Base-by-base conservation (phyloP, 2,113 vertebrate genomes). In the Martes martes region DNA sequence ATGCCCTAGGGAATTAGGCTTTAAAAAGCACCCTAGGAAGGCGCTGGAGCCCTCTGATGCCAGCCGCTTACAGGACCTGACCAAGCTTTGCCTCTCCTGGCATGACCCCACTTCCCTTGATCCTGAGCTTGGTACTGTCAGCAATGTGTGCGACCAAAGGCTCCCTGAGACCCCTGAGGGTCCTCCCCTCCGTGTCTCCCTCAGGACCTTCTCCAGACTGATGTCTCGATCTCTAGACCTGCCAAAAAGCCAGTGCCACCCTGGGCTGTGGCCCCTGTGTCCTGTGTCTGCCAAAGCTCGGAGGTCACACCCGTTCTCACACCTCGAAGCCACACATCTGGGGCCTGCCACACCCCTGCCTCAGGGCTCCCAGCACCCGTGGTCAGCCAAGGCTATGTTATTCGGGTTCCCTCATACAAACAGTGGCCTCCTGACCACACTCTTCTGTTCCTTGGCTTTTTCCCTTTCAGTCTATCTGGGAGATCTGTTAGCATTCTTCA, bases 1-100 rank as follows among this genome's bases (percentile, higher is more conserved):
- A 13, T 4, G 33, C 67, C 33, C 67, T 42, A 39, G 50, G 83
- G 55, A 74, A 23, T 33, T 39, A n/a, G 47, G 39, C 73, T 67
- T 67, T 79, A 18, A 67, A 47, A 67, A 87, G 65, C 18, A 28
- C n/a, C 33, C 21, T 47, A 28, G 36, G 36, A 11, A 39, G 33
- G 0, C 0, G 0, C 50, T 3, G 5, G 36, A 33, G 7, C 9
- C 33, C 47, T 69, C 67, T 28, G 52, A 23, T 19, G 21, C 11
- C 26, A 21, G 55, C 33, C 36, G 59, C 15, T 63, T 7, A 6
- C 76, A 74, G 39, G 39, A 87, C 45, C 18, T 33, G 21, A 33
- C 26, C 10, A 47, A 57, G 45, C 73, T 73, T 63, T 23, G 4
- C 36, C 87, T 85, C 33, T 1, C 28, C 78, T 55, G 21, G 59